Base-by-base conservation (phyloP, 1,140 invertebrate genomes). In the Argopecten irradians region DNA sequence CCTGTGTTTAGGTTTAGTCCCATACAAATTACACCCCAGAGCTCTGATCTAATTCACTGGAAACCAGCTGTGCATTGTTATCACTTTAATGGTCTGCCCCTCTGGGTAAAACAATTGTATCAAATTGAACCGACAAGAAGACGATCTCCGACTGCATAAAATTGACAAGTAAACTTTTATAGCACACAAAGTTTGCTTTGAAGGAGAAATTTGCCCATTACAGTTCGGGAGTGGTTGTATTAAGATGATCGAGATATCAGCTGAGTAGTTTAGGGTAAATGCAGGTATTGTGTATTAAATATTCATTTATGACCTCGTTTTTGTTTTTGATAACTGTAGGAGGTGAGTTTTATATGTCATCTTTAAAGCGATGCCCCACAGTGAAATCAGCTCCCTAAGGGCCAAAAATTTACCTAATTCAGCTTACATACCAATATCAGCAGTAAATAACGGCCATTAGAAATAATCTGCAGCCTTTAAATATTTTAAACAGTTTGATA, bases 11-110 rank as follows among this genome's bases (percentile, higher is more conserved):
- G 22, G 8, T 16, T 28, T 0, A 3, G 55, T n/a, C n/a, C 16
- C 22, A 16, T 22, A 5, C 9, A 11, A 46, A 22, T 16, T 28
- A 0, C 55, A 28, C 55, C 22, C 55, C n/a, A 71, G 22, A 28
- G 22, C 55, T 16, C 55, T 71, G 28, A 71, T 71, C 55, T 71
- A 71, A 71, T 28, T 71, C 11, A 71, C 1, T n/a, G 55, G 55
- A 71, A 71, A 71, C 55, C 55, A 71, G 55, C 55, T 71, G 55
- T 39, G 36, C 28, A 71, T 71, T 71, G 55, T 71, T 71, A 71
- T 71, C 55, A 71, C 1, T 71, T 71, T 28, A 71, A 8, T 46
- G 16, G 1, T 22, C 8, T 71, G 55, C 13, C 55, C 55, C 55
- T 71, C 22, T n/a, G 55, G 55, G 55, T 71, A 71, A 46, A 28